Percentiles rank a stretch among this genome's conserved stretches.
Conservation (phyloP, 2,888 invertebrate species). For the Caenorhabditis japonica region DNA sequence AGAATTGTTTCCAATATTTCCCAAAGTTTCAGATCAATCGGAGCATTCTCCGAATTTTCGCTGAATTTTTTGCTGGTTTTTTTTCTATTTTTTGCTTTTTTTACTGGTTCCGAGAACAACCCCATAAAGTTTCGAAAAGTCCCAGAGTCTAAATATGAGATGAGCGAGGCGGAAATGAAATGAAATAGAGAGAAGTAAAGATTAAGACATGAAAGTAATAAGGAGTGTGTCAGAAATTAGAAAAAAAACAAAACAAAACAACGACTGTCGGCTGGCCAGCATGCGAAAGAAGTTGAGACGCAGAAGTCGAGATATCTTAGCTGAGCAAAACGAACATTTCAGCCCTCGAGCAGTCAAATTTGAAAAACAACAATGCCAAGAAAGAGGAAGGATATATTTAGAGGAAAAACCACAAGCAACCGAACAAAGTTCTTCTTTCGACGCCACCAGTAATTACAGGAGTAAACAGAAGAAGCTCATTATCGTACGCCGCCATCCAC, state of each 20-base stretch:
- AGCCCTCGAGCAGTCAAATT: slow-evolving; percentile 13
- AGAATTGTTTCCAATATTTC: too few species aligned
- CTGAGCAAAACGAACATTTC: slow-evolving; percentile 30
- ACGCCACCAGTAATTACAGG: too few species aligned
- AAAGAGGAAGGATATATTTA: slow-evolving; percentile 9
- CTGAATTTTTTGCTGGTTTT: too few species aligned
- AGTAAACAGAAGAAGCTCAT: too few species aligned
- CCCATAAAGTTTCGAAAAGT: too few species aligned
- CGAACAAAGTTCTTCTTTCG: slow-evolving; percentile 3
- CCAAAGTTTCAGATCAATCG: too few species aligned
- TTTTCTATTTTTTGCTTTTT: too few species aligned
- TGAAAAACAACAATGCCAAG: slow-evolving; percentile 18
- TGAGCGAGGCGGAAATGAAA: not conserved
- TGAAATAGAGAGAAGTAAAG: not conserved
- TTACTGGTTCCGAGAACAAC: too few species aligned
- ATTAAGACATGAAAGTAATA: not conserved
- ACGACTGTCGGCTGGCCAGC: not conserved
- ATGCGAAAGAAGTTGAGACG: slow-evolving; percentile 8
- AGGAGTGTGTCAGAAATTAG: slow-evolving; percentile 1
- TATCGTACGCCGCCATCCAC: too few species aligned
- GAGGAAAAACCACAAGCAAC: not conserved
- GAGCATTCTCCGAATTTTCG: too few species aligned
- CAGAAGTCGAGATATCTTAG: slow-evolving; percentile 26
- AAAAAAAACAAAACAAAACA: not conserved
- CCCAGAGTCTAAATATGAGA: too few species aligned